phyloP scores from a whole-genome alignment of 2,797 vertebrate species.

The Mus minutoides region DNA sequence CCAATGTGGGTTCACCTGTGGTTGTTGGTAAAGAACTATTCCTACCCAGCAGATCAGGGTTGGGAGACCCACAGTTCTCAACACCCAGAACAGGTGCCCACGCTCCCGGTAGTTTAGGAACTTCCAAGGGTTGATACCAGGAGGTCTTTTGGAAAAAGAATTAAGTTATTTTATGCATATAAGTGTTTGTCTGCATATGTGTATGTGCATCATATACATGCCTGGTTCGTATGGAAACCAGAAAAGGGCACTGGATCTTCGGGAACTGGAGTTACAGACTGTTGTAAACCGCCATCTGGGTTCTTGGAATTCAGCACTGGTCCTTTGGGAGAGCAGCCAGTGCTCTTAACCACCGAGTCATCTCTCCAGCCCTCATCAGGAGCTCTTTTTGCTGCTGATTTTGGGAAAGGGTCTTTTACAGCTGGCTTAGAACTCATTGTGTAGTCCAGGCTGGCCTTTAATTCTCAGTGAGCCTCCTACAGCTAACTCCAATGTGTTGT shows the following conservation, averaged over 20 bases:
- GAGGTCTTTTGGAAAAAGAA: background rate
- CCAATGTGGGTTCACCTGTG: background rate
- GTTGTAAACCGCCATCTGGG: background rate
- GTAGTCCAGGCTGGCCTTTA: background rate
- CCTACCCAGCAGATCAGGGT: no score
- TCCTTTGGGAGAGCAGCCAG: background rate
- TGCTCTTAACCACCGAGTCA: background rate
- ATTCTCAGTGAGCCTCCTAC: background rate
- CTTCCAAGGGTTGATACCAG: background rate
- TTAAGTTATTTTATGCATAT: background rate
- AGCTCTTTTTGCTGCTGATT: background rate
- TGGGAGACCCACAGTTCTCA: background rate
- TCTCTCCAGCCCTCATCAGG: background rate
- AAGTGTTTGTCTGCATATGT: background rate
- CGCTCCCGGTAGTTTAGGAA: no score
- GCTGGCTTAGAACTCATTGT: background rate
- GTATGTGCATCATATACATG: background rate
- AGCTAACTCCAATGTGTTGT: no score
- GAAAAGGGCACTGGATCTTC: background rate
- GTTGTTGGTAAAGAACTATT: background rate
- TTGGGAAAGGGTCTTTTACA: background rate
- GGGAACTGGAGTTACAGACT: background rate
- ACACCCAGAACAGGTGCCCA: background rate
- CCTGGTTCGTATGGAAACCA: background rate
- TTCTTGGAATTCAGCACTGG: background rate